phyloP scores from a whole-genome alignment of 2,113 vertebrate species.

The Lanius collurio region DNA sequence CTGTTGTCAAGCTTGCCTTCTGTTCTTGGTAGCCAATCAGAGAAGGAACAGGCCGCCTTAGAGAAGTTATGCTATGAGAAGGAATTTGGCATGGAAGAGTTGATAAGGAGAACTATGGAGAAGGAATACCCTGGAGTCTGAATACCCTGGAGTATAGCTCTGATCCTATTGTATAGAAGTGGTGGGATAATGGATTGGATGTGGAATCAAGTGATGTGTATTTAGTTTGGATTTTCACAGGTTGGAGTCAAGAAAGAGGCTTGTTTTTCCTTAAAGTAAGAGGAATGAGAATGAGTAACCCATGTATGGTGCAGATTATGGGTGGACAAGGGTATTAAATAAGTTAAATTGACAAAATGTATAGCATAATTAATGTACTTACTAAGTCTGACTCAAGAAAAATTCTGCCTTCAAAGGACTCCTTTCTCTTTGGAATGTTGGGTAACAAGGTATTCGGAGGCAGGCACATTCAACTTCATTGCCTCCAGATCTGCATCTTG shows the following conservation, averaged over 20 bases:
- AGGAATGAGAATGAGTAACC: neutral
- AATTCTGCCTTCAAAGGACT: neutral
- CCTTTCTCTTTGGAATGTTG: neutral
- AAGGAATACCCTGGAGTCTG: neutral
- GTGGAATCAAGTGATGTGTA: neutral
- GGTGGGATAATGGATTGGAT: neutral
- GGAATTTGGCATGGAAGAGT: neutral
- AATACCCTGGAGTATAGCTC: neutral
- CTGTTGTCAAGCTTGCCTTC: neutral
- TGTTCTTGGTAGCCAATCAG: neutral
- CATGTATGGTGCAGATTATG: neutral
- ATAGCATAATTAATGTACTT: neutral
- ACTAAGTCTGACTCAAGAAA: rapidly evolving
- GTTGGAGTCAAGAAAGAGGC: neutral
- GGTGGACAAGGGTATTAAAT: neutral
- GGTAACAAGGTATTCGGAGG: neutral
- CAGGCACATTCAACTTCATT: neutral
- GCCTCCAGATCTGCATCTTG: neutral
- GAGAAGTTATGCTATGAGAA: neutral
- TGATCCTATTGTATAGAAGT: rapidly evolving
- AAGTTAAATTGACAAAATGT: neutral
- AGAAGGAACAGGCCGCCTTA: neutral
- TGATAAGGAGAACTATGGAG: neutral
- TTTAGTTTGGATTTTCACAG: neutral
- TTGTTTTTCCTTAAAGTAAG: neutral